Conservation (phyloP, 1,140 invertebrate genomes). For the Brachionus rubens region DNA sequence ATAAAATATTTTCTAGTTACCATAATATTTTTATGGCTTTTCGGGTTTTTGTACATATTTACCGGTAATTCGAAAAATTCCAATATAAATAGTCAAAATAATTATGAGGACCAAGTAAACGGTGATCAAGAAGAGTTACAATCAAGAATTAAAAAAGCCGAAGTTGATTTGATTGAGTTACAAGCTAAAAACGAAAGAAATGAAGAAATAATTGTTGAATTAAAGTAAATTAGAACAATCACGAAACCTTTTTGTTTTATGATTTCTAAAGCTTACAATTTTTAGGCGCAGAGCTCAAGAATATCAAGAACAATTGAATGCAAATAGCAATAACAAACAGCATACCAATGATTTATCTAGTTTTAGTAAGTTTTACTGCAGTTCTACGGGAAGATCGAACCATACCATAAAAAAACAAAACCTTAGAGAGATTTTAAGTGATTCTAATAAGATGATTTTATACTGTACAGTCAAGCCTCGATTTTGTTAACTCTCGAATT, state of each 20-base stretch:
- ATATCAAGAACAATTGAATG: background rate
- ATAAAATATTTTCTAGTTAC: conserved; percentile 5
- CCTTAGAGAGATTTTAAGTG: too few relatives aligned
- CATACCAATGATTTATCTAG: too few relatives aligned
- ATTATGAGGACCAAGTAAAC: background rate
- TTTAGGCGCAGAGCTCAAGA: background rate
- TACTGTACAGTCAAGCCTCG: too few relatives aligned
- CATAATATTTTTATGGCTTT: conserved; percentile 15
- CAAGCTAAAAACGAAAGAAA: background rate
- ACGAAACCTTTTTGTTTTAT: too few relatives aligned
- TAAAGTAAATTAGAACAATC: too few relatives aligned
- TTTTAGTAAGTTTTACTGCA: too few relatives aligned
- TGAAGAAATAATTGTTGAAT: background rate
- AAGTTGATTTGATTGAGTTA: background rate
- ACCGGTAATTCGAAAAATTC: background rate
- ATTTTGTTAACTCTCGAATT: too few relatives aligned
- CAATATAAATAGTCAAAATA: background rate
- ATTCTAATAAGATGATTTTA: too few relatives aligned
- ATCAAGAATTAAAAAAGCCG: background rate
- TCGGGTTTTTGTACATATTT: conserved; percentile 20
- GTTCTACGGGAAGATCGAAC: too few relatives aligned
- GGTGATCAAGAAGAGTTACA: background rate
- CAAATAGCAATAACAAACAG: too few relatives aligned
- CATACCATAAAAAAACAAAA: too few relatives aligned
- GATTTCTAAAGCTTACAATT: too few relatives aligned